Base-by-base conservation (phyloP, 2,113 vertebrate genomes). In the Phasianus colchicus region DNA sequence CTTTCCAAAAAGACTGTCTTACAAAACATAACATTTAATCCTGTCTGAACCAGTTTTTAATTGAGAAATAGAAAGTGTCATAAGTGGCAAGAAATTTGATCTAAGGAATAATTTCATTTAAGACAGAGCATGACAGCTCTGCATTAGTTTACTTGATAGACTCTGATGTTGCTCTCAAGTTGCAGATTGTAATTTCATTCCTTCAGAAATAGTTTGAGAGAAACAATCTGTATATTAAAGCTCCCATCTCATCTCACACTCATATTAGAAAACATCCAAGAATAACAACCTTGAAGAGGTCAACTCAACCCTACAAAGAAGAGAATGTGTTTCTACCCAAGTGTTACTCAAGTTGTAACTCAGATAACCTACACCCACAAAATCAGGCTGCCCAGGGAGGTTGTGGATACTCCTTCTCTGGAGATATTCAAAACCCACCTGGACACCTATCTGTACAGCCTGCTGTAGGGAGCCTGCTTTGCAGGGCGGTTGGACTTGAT, bases 21-120 rank as follows among this genome's bases (percentile, higher is more conserved):
- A 52, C 67, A 63, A 92, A 67, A 91, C 29, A 54, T 80, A 95
- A 85, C 82, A 64, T 83, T 90, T 83, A 81, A 74, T 80, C 32
- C 52, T 85, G 79, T 40, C 81, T 95, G 86, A 88, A 88, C 10
- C 27, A 78, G 29, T 6, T 85, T 87, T 84, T 95, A 81, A 54
- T 63, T 90, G 88, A 83, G 82, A 86, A 96, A 93, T 78, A 95
- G 96, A 88, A 91, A 86, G 66, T 50, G 84, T 83, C 77, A 75
- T 82, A 91, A 92, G 55, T 69, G 64, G 88, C 76, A 87, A 95
- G 69, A 76, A 93, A 80, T 32, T 58, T 63, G 43, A 81, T 75
- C 86, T 40, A 57, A 94, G 63, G 32, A 71, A 36, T 67, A 54
- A 87, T 88, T 92, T 75, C 36, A 57, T 79, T 87, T 89, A 65